Percentiles rank a stretch among this genome's conserved stretches.
These are phyloP conservation scores for Phoxinus dragarum DNA, from an alignment of 2,797 vertebrate genomes.

Conservation along the genomic window DNA sequence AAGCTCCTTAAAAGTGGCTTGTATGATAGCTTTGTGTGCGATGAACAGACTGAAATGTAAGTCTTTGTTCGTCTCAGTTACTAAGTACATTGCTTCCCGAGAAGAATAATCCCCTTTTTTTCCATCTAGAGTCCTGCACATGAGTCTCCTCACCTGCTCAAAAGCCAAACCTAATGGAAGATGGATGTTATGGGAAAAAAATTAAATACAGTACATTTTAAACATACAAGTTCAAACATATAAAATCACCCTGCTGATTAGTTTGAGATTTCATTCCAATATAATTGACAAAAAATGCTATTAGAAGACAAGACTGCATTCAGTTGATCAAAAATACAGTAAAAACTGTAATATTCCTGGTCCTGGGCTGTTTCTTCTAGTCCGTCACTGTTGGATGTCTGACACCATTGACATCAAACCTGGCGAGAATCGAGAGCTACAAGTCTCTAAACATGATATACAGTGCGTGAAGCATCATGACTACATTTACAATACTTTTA, in stretches of 20 bases:
- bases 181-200: neutral
- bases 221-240: neutral
- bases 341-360: too few species aligned
- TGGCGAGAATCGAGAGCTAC: neutral
- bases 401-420: neutral
- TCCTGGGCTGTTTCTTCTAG: neutral
- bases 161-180: neutral
- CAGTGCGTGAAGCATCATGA: too few species aligned
- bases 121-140: neutral
- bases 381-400: neutral
- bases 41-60: neutral
- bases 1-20: neutral
- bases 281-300: too few species aligned
- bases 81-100: neutral
- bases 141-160: neutral
- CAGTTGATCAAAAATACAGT: too few species aligned
- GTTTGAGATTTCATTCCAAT: neutral
- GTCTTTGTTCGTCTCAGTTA: neutral
- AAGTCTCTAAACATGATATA: neutral
- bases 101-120: neutral
- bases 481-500: neutral
- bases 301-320: too few species aligned
- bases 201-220: neutral
- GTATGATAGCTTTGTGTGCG: neutral
- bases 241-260: neutral